A percentile compares a stretch with the other conserved stretches of the same genome.
Conservation (phyloP, 2,797 vertebrate genomes). For the Paguma larvata region DNA sequence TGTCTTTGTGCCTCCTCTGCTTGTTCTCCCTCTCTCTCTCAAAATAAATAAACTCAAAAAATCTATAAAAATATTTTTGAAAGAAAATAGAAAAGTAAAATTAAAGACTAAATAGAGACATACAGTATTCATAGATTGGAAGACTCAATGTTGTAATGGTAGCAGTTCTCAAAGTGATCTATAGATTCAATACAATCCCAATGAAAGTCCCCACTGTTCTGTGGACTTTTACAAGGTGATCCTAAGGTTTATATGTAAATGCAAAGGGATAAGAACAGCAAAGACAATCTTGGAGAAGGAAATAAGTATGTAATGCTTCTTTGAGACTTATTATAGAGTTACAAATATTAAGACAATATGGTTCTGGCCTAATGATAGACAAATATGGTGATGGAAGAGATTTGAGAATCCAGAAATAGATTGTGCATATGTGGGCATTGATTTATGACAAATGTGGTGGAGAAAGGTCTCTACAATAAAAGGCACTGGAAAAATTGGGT, state of each 20-base stretch:
- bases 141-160: background rate
- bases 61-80: background rate
- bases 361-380: background rate
- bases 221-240: background rate
- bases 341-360: background rate
- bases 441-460: background rate
- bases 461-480: background rate
- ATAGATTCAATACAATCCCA: background rate
- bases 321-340: background rate
- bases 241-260: slow-evolving; percentile 12
- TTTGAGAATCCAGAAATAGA: background rate
- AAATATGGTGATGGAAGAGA: background rate
- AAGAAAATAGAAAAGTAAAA: slow-evolving; percentile 41
- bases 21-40: no score
- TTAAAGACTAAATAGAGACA: background rate
- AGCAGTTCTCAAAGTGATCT: background rate
- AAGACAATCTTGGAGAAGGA: background rate
- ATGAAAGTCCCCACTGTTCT: background rate
- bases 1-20: no score
- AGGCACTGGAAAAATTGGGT: background rate
- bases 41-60: no score
- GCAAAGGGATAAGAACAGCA: background rate
- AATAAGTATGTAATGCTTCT: background rate
- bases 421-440: background rate
- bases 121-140: background rate